phyloP scores from a whole-genome alignment of 2,888 invertebrate species.

The Gonocerus acuteangulatus region DNA sequence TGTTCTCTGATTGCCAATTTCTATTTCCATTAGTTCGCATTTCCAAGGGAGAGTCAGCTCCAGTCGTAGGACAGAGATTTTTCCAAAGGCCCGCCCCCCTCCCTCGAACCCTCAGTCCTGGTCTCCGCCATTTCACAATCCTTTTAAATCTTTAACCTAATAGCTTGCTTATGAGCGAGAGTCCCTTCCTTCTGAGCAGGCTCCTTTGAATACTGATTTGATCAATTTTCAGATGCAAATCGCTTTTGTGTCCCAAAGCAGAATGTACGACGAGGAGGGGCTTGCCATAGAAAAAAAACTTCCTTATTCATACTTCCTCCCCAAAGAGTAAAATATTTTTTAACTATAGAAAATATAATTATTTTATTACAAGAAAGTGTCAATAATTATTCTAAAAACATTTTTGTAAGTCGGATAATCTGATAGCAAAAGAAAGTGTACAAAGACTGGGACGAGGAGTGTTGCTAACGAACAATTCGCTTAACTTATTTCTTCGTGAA shows the following conservation, averaged over 20 bases:
- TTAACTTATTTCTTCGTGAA: no score
- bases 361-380: no score
- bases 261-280: background rate
- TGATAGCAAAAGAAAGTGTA: no score
- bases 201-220: constrained; percentile 23
- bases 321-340: no score
- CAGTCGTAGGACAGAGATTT: background rate
- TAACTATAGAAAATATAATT: no score
- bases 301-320: no score
- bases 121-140: constrained; percentile 12
- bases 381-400: no score
- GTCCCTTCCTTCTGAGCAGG: background rate
- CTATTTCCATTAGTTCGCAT: constrained; percentile 33
- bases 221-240: constrained; percentile 21
- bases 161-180: constrained; percentile 23
- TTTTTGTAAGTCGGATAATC: no score
- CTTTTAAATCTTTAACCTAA: constrained; percentile 26
- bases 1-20: constrained; percentile 33
- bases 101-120: constrained; percentile 6
- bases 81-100: background rate
- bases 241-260: background rate
- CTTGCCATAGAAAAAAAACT: no score
- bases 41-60: constrained; percentile 9
- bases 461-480: no score
- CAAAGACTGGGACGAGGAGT: no score